Evolutionary conservation across 2,888 invertebrate genomes (phyloP), one percentile per base, ranked within the genome.

Genomic region (Fragum whitleyi): DNA sequence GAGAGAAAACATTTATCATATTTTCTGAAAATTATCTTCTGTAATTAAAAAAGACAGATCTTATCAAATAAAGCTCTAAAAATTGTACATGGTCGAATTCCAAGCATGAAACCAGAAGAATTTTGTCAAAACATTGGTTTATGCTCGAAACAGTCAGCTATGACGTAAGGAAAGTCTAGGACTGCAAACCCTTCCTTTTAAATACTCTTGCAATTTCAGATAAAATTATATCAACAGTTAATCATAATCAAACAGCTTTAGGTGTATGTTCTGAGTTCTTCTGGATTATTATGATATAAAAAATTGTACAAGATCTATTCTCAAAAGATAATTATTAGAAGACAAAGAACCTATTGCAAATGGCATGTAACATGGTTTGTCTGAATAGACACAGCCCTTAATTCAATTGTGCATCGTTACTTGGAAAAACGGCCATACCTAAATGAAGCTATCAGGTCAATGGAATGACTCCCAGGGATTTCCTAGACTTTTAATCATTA

Each of bases 261-360:
- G 67, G 68, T 14, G 55, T 42, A 42, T 47, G 67, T 26, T n/a
- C 32, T 36, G n/a, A 36, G 7, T 2, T 42, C 69, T 47, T 29
- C 74, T 11, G 79, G 81, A 6, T 59, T 86, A 21, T 75, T 32
- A 51, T 55, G 79, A 9, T 16, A 6, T 28, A 68, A 81, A 77
- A 86, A n/a, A n/a, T n/a, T 86, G 86, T 83, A 81, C 55, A 14
- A 47, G 0, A 29, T 87, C 0, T 85, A 87, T 36, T 26, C 39
- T 42, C 79, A 80, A 26, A 47, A 77, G n/a, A 59, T 83, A 83
- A 67, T 11, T 21, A n/a, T 21, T 53, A 71, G 16, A 73, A 16
- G 51, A 65, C 5, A 26, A 47, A 16, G 19, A 55, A 42, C 70
- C 71, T 23, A 61, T 83, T 53, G 29, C 69, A 21, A 23, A 71